Base-by-base conservation (phyloP, 2,113 vertebrate species). In the Melanotaenia duboulayi region DNA sequence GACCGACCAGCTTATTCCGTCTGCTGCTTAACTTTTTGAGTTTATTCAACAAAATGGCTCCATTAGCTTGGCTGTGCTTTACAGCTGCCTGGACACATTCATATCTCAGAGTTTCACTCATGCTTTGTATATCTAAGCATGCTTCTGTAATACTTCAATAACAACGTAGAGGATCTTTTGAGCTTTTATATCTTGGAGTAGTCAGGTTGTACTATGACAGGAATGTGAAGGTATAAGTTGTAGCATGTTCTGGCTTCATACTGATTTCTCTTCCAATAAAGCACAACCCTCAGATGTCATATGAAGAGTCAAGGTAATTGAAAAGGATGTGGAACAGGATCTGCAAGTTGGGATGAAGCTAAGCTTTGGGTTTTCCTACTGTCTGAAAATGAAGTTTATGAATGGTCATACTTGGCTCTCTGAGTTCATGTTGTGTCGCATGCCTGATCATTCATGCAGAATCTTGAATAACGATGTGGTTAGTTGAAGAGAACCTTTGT, bases 201-300 rank as follows among this genome's bases (percentile, higher is more conserved):
- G 59, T 89, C 46, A 67, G 67, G 74, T 86, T 65, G 40, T 77
- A 73, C 82, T 91, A 92, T 90, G 89, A 82, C 62, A 81, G 90
- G 92, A 94, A 93, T 94, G 92, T 80, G 75, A 83, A 55, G 71
- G 62, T 61, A 77, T 87, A 74, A 51, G 87, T 91, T 83, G 59
- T 28, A 80, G 91, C 91, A 89, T 71, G 92, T 84, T 86, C 64
- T 65, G 35, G 7, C 60, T 49, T 23, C 39, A 48, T 50, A 23
- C 75, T 76, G 46, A 62, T 69, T 59, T 82, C 81, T 72, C 70
- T 75, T 71, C 65, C 42, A 82, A 68, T 88, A 78, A 79, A 74
- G 83, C 37, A n/a, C 17, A 19, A 66, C 11, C 65, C 28, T 42
- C 13, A 42, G 49, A 68, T 69, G 61, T 80, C 65, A 74, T 62